phyloP scores from a whole-genome alignment of 2,888 invertebrate genomes.

The Fragum fragum region DNA sequence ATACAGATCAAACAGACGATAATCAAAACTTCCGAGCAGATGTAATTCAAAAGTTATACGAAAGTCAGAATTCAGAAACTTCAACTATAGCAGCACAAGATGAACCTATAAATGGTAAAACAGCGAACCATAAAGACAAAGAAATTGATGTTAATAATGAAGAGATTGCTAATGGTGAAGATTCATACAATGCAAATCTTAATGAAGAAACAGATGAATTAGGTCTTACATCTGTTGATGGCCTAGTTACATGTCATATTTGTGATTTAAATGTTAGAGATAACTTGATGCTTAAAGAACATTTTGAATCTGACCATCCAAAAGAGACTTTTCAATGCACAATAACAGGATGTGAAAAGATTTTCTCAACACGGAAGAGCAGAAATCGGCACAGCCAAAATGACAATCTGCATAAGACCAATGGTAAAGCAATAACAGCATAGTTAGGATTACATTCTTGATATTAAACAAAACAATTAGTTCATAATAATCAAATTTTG shows the following conservation, averaged over 20 bases:
- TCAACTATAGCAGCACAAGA: constrained; percentile 37
- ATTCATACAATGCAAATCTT: constrained; percentile 32
- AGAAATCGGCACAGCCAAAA: constrained; percentile 93
- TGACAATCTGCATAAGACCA: constrained; percentile 88
- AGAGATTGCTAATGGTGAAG: constrained; percentile 47
- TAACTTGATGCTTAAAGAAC: constrained; percentile 90
- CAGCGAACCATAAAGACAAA: constrained; percentile 57
- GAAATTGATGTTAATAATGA: constrained; percentile 56
- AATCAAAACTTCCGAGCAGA: constrained; percentile 68
- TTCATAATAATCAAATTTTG: too few relatives aligned
- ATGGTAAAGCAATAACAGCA: constrained; percentile 22
- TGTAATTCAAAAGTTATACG: constrained; percentile 64
- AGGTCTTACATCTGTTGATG: constrained; percentile 69
- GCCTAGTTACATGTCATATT: constrained; percentile 91
- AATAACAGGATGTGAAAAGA: constrained; percentile 92
- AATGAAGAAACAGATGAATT: constrained; percentile 36
- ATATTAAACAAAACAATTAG: too few relatives aligned
- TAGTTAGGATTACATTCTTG: neutral
- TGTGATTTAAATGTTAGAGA: constrained; percentile 91
- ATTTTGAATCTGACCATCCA: constrained; percentile 91
- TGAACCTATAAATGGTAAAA: constrained; percentile 49
- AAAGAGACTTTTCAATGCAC: constrained; percentile 92
- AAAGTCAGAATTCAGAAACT: constrained; percentile 44
- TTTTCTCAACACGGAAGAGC: constrained; percentile 92
- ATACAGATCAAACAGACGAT: constrained; percentile 61